A percentile compares a stretch with the other conserved stretches of the same genome.
Conservation (phyloP, 2,888 invertebrate species). For the Parthenolecanium corni region DNA sequence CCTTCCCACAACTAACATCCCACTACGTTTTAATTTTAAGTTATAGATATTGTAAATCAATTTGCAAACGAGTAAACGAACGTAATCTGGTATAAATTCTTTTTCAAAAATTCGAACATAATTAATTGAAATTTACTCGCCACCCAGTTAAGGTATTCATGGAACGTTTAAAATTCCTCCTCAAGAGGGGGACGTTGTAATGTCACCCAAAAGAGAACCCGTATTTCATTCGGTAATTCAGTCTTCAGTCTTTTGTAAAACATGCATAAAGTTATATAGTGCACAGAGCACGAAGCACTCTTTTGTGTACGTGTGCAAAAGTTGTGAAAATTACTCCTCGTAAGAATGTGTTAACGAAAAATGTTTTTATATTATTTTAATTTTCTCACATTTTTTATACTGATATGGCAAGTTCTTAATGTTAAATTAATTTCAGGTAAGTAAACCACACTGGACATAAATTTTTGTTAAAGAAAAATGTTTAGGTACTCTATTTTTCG, state of each 20-base stretch:
- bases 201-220: constrained; percentile 17
- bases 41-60: no score
- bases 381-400: constrained; percentile 6
- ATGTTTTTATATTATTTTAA: constrained; percentile 14
- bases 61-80: no score
- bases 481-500: no score
- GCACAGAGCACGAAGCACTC: constrained; percentile 8
- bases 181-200: constrained; percentile 17
- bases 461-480: no score
- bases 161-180: no score
- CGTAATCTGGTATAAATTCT: no score
- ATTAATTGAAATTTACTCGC: no score
- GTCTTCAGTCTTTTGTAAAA: constrained; percentile 21
- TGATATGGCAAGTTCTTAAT: constrained; percentile 1
- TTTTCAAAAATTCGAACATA: no score
- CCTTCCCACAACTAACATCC: no score
- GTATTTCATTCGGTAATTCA: constrained; percentile 13
- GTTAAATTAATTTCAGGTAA: constrained; percentile 5
- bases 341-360: constrained; percentile 7
- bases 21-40: no score
- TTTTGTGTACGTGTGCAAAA: constrained; percentile 5
- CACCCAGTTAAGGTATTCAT: no score
- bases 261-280: constrained; percentile 20
- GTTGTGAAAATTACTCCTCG: constrained; percentile 2
- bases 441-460: not conserved